Evolutionary conservation across 2,888 invertebrate species (phyloP).

Genomic region (Dimorphilus gyrociliatus): DNA sequence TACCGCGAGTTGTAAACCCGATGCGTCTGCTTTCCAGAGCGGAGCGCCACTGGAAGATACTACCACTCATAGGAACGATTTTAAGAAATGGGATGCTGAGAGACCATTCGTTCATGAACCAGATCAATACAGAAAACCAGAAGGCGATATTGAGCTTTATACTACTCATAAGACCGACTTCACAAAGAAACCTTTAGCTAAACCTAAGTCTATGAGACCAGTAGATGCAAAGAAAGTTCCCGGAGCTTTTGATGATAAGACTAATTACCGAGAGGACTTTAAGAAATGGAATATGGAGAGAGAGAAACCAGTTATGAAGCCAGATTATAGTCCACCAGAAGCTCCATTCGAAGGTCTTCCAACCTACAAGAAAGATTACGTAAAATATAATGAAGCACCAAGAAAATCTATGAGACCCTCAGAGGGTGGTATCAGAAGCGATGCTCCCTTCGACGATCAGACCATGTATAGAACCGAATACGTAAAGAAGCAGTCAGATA

Average conservation of each 20-base stretch:
- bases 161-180: conserved; percentile 27
- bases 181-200: conserved; percentile 5
- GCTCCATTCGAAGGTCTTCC: conserved; percentile 35
- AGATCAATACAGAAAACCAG: conserved; percentile 24
- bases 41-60: conserved; percentile 25
- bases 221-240: conserved; percentile 3
- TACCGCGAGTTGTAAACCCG: conserved; percentile 23
- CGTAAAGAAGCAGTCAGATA: conserved; percentile 17
- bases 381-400: conserved; percentile 15
- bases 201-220: conserved; percentile 5
- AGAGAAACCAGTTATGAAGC: conserved; percentile 13
- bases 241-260: too few relatives aligned
- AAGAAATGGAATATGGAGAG: too few relatives aligned
- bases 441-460: conserved; percentile 26
- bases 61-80: conserved; percentile 31
- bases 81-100: conserved; percentile 20
- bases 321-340: conserved; percentile 25
- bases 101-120: conserved; percentile 20
- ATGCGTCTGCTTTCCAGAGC: conserved; percentile 20
- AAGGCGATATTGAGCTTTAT: conserved; percentile 27
- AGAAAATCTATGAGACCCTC: conserved; percentile 19
- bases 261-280: too few relatives aligned
- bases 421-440: conserved; percentile 12
- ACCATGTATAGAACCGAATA: conserved; percentile 33
- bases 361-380: conserved; percentile 27